These are phyloP conservation scores for Meleagris gallopavo DNA, from an alignment of 2,113 vertebrate species.

Conservation along the genomic window DNA sequence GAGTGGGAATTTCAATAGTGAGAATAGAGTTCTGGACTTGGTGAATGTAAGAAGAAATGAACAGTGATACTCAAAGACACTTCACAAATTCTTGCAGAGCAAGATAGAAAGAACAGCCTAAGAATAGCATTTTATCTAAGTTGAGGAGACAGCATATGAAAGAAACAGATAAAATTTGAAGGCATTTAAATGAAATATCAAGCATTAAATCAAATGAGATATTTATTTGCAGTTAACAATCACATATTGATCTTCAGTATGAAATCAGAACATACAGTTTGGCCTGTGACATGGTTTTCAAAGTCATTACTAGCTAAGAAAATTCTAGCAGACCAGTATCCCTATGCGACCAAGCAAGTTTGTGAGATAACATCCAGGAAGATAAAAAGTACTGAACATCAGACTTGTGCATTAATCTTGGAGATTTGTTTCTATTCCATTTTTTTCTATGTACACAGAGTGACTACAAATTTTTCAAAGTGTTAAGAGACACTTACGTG, in stretches of 20 bases:
- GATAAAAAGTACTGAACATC: background rate
- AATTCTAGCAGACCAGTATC: background rate
- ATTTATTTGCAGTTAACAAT: background rate
- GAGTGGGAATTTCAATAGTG: background rate
- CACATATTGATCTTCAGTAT: accelerated
- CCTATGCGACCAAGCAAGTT: background rate
- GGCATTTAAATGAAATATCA: background rate
- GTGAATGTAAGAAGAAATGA: background rate
- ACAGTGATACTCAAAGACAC: background rate
- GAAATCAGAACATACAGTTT: background rate
- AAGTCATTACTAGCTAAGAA: background rate
- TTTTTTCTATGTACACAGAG: background rate
- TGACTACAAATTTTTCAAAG: background rate
- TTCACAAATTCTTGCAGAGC: background rate
- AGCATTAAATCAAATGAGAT: background rate
- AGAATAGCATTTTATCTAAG: background rate
- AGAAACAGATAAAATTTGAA: background rate
- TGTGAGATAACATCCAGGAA: background rate
- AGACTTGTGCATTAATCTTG: background rate
- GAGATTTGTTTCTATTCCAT: background rate
- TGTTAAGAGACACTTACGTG: background rate
- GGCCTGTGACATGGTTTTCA: background rate
- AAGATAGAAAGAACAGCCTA: background rate
- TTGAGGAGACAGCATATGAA: background rate
- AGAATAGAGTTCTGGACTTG: background rate